A percentile compares a stretch with the other conserved stretches of the same genome.
phyloP scores from a whole-genome alignment of 2,797 vertebrate species.

The Scyliorhinus canicula region DNA sequence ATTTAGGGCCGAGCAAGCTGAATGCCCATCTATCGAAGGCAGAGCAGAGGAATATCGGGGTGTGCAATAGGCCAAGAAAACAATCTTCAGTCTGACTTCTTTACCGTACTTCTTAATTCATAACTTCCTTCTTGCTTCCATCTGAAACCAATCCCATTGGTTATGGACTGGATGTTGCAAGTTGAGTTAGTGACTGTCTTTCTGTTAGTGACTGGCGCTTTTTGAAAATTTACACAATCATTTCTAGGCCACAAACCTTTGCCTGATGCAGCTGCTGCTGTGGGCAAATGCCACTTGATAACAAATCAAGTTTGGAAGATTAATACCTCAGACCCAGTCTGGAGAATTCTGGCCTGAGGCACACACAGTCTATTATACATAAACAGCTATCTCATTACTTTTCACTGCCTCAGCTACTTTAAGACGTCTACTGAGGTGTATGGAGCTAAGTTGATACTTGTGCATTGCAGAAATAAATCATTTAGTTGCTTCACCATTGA shows the following conservation, averaged over 20 bases:
- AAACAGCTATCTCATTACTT: slow-evolving; percentile 27
- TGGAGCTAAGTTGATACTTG: neutral
- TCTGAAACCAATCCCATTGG: neutral
- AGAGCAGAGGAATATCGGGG: neutral
- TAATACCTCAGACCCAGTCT: slow-evolving; percentile 9
- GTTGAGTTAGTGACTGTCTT: neutral
- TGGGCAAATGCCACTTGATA: neutral
- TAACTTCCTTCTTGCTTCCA: neutral
- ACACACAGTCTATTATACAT: neutral
- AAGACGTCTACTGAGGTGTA: neutral
- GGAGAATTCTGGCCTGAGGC: neutral
- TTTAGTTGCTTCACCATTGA: neutral
- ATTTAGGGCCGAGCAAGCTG: neutral
- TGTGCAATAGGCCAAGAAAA: neutral
- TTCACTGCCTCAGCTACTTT: neutral
- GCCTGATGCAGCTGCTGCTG: neutral
- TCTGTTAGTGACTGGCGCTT: too few species aligned
- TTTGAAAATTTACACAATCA: neutral
- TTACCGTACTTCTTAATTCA: neutral
- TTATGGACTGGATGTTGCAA: neutral
- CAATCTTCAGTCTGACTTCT: neutral
- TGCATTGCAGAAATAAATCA: neutral
- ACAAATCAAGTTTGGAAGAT: neutral
- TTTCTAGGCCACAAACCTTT: neutral
- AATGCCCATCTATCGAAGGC: neutral